A percentile compares a stretch with the other conserved stretches of the same genome.
Conservation (phyloP, 2,113 vertebrate species). For the Amblyornis subalaris region DNA sequence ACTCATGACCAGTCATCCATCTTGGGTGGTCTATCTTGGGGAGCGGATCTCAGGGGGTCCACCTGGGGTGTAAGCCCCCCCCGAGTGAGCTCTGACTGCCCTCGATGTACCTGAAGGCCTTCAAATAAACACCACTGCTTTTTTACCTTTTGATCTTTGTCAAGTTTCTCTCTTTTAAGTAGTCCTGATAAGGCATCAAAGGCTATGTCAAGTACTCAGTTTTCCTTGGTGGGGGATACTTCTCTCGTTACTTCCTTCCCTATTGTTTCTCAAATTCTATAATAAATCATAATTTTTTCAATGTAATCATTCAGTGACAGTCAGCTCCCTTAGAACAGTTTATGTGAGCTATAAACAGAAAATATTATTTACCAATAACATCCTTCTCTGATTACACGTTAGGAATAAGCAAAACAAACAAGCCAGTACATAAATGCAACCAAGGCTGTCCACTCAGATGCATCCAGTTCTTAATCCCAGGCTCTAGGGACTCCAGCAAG, state of each 20-base stretch:
- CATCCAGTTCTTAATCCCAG: not conserved
- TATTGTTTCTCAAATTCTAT: not conserved
- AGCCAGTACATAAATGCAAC: not conserved
- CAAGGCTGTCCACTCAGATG: not conserved
- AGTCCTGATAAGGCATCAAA: not conserved
- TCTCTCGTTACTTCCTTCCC: not conserved
- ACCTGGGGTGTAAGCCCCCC: no score
- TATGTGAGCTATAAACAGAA: not conserved
- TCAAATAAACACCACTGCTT: no score
- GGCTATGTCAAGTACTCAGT: not conserved
- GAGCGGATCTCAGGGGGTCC: no score
- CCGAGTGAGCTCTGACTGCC: no score
- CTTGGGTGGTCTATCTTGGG: no score
- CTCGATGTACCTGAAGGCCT: no score
- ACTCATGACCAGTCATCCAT: no score
- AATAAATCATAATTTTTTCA: not conserved
- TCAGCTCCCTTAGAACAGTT: not conserved
- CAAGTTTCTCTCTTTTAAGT: no score
- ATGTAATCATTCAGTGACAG: not conserved
- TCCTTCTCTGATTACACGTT: not conserved
- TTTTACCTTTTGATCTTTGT: no score
- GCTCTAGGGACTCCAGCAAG: conserved; percentile 2
- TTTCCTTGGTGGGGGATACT: not conserved
- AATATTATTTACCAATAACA: not conserved
- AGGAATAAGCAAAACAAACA: conserved; percentile 42